phyloP scores from a whole-genome alignment of 2,797 vertebrate genomes.

The Pteropus rufus region DNA sequence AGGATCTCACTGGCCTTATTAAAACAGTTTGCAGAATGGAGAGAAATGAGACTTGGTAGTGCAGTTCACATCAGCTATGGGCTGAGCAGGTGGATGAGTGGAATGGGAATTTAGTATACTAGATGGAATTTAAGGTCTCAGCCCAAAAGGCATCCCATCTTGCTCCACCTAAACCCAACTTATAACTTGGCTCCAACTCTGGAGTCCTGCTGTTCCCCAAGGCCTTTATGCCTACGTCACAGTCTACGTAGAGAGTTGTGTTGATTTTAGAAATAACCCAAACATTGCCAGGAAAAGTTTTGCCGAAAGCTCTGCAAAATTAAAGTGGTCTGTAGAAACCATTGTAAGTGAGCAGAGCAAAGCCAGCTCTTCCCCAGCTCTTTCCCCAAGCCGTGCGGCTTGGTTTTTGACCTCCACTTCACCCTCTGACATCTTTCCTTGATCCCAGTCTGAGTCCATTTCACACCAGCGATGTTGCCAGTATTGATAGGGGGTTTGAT shows the following conservation, averaged over 20 bases:
- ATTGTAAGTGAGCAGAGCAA: neutral
- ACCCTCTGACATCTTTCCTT: neutral
- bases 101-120: neutral
- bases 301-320: neutral
- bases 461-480: accelerated
- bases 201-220: neutral
- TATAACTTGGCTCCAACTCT: neutral
- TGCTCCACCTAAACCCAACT: neutral
- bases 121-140: neutral
- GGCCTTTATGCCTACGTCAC: neutral
- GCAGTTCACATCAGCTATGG: neutral
- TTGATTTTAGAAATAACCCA: neutral
- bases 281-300: neutral
- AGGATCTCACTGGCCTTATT: neutral
- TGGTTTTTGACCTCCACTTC: neutral
- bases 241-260: neutral
- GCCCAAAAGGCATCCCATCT: neutral
- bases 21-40: neutral
- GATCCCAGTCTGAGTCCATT: neutral
- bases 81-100: neutral
- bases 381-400: neutral
- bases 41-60: neutral
- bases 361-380: neutral
- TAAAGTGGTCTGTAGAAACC: neutral
- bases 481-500: neutral